Evolutionary conservation across 2,113 vertebrate genomes (phyloP).

Genomic region (Pristiophorus japonicus): DNA sequence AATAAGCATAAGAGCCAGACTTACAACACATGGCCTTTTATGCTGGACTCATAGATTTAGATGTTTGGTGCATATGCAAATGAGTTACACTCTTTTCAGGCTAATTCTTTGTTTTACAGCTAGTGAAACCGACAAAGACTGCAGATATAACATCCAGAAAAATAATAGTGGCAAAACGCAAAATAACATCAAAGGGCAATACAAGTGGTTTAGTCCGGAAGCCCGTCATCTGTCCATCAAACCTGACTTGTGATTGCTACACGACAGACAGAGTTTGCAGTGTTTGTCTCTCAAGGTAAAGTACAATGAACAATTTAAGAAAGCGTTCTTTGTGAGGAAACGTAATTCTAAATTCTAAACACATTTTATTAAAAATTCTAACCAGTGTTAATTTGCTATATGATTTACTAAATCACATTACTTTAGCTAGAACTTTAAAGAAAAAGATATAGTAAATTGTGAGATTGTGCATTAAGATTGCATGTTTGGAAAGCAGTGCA

Average conservation of each 20-base stretch:
- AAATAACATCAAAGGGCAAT: constrained; percentile 51
- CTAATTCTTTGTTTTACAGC: constrained; percentile 51
- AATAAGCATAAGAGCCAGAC: neutral
- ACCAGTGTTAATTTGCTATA: neutral
- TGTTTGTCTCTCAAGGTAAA: constrained; percentile 86
- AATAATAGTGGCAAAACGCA: constrained; percentile 56
- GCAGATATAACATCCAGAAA: constrained; percentile 63
- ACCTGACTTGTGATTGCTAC: constrained; percentile 76
- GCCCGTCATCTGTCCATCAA: constrained; percentile 51
- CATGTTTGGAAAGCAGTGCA: neutral
- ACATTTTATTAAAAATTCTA: neutral
- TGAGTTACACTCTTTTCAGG: neutral
- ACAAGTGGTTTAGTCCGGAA: constrained; percentile 56
- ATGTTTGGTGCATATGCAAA: neutral
- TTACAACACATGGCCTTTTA: neutral
- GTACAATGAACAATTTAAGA: constrained; percentile 41
- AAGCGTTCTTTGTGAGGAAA: neutral
- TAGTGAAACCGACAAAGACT: constrained; percentile 63
- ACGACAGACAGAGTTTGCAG: constrained; percentile 82
- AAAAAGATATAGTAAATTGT: neutral
- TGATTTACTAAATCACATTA: neutral
- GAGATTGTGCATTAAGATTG: neutral
- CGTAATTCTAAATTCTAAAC: neutral
- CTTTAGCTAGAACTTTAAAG: neutral
- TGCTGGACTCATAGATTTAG: neutral